Evolutionary conservation across 64 coral and sea anemone genomes (phyloP), one percentile per base, ranked within the genome.

Genomic region (Porites lutea): DNA sequence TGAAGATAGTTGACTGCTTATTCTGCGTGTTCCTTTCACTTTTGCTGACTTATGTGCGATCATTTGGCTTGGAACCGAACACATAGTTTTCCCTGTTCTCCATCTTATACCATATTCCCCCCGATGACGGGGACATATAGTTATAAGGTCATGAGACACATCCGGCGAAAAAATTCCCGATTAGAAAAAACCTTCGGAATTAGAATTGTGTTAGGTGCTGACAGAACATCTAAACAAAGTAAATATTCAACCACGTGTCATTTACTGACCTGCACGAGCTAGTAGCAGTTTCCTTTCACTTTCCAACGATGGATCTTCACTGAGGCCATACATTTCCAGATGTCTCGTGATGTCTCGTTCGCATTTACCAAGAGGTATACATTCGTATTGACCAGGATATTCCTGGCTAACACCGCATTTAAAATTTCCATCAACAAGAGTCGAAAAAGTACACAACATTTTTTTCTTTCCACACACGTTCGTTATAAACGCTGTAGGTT

Each of bases 81-180:
- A 73, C 49, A 10, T 74, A 15, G 72, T 52, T 91, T 91, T 73
- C 6, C 78, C 47, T 19, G 76, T 58, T 44, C 89, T 70, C 89
- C 78, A 91, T 46, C 66, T 65, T 55, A 91, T 46, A 46, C 78
- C 50, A 58, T 74, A 91, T 44, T 71, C 37, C 22, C 19, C 75
- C 51, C 88, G 55, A 82, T 90, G 78, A 60, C 19, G 65, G 12
- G 76, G 77, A 90, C 88, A 90, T 70, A 90, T 80, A 0, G 88
- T 72, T 19, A 82, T 57, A 0, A 65, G 79, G 15, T 65, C 21
- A 65, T 90, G 88, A 14, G 65, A 78, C 8, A 67, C 88, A 54
- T 90, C 88, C 20, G 81, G 22, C 13, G 44, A 49, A 78, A 90
- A 90, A 67, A 90, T 52, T 13, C 88, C 88, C 67, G 54, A 71